A percentile compares a stretch with the other conserved stretches of the same genome.
Conservation (phyloP, 2,113 vertebrate species). For the Stegastes partitus region DNA sequence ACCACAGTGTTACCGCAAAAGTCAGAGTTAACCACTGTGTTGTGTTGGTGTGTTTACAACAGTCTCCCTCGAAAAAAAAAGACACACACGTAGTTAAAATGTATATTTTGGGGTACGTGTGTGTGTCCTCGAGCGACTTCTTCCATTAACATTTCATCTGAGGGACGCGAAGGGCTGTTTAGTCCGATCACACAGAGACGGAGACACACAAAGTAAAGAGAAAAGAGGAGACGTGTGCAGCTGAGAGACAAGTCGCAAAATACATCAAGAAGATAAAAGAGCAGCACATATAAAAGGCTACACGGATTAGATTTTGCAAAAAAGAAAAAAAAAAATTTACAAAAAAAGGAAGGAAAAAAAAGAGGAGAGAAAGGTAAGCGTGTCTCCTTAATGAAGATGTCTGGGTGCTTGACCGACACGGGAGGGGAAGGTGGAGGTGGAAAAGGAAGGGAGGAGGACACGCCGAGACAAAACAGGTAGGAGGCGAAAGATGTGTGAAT, state of each 20-base stretch:
- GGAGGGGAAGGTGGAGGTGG: conserved; percentile 3
- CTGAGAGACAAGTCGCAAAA: background rate
- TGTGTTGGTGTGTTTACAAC: conserved; percentile 7
- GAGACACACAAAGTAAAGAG: background rate
- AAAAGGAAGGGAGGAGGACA: conserved; percentile 4
- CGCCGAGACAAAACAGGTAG: conserved; percentile 23
- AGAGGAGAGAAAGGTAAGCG: background rate
- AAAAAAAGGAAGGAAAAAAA: background rate
- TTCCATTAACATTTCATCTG: conserved; percentile 33
- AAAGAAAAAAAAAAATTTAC: background rate
- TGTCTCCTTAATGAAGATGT: conserved; percentile 46
- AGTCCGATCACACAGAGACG: conserved; percentile 1
- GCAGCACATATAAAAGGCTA: background rate
- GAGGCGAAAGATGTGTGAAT: conserved; percentile 16
- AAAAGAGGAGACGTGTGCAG: background rate
- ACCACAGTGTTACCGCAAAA: conserved; percentile 18
- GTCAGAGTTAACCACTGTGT: conserved; percentile 36
- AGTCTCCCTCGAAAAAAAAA: background rate
- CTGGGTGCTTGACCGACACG: conserved; percentile 18
- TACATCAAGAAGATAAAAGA: background rate
- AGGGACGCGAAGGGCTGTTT: background rate
- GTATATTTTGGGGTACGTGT: conserved; percentile 2
- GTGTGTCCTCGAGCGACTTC: background rate
- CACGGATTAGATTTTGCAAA: background rate
- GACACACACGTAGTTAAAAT: background rate